A percentile compares a stretch with the other conserved stretches of the same genome.
Evolutionary conservation across 2,113 vertebrate genomes (phyloP).

Genomic region (Furnarius figulus): DNA sequence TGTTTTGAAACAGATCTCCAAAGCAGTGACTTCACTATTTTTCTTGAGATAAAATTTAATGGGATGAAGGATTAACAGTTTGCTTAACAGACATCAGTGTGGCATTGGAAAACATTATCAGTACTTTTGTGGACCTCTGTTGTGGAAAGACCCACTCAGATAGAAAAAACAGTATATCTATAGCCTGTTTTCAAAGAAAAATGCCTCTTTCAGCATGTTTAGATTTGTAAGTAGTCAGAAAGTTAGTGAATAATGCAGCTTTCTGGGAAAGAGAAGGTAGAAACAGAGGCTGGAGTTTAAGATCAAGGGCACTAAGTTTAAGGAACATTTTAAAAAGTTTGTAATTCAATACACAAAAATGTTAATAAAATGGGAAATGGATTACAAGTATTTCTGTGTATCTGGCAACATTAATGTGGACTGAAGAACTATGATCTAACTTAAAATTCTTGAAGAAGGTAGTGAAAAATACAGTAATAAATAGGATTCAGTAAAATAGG

Average conservation of each 20-base stretch:
- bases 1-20: not conserved
- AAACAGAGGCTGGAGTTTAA: not conserved
- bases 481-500: too few relatives aligned
- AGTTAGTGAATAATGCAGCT: not conserved
- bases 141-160: not conserved
- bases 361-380: not conserved
- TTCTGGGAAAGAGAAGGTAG: not conserved
- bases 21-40: not conserved
- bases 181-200: not conserved
- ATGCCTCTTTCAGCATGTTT: not conserved
- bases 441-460: not conserved
- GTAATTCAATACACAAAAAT: not conserved
- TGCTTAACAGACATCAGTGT: not conserved
- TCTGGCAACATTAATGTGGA: not conserved
- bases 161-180: not conserved
- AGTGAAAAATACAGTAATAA: not conserved
- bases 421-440: not conserved
- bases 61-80: not conserved
- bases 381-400: not conserved
- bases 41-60: not conserved
- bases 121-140: not conserved
- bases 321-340: not conserved
- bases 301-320: not conserved
- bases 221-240: not conserved
- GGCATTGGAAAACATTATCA: not conserved